A percentile compares a stretch with the other conserved stretches of the same genome.
phyloP scores from a whole-genome alignment of 2,888 invertebrate genomes.

The Melieria omissa region DNA sequence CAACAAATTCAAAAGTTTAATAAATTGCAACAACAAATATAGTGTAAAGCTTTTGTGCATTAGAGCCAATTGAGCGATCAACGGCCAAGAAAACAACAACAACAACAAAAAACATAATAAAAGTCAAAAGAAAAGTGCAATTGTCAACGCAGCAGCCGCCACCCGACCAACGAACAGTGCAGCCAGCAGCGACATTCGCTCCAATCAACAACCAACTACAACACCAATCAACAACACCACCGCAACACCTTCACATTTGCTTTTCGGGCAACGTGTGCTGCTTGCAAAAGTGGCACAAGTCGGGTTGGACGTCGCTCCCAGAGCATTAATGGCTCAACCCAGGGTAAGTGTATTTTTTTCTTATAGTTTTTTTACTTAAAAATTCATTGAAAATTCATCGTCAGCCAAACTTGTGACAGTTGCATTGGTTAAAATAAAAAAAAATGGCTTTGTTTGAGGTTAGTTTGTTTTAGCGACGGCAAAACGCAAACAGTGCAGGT shows the following conservation, averaged over 20 bases:
- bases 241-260: constrained; percentile 1
- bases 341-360: constrained; percentile 63
- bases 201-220: neutral
- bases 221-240: constrained; percentile 5
- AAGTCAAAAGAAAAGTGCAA: constrained; percentile 1
- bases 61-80: neutral
- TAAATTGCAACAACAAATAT: too few relatives aligned
- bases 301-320: constrained; percentile 68
- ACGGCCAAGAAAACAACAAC: constrained; percentile 6
- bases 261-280: constrained; percentile 37
- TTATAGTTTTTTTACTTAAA: neutral
- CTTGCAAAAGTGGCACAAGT: constrained; percentile 68
- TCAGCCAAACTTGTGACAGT: neutral
- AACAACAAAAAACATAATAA: neutral
- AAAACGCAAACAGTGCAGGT: neutral
- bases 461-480: constrained; percentile 14
- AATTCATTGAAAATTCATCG: neutral
- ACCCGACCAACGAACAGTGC: constrained; percentile 12
- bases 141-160: neutral
- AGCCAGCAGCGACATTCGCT: constrained; percentile 5
- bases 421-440: neutral
- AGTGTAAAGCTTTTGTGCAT: too few relatives aligned
- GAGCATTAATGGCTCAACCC: constrained; percentile 69
- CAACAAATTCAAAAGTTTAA: constrained; percentile 10
- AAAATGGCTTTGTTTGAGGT: neutral